Percentiles rank a stretch among this genome's conserved stretches.
phyloP scores from a whole-genome alignment of 2,888 invertebrate species.

The Cryptus armator region DNA sequence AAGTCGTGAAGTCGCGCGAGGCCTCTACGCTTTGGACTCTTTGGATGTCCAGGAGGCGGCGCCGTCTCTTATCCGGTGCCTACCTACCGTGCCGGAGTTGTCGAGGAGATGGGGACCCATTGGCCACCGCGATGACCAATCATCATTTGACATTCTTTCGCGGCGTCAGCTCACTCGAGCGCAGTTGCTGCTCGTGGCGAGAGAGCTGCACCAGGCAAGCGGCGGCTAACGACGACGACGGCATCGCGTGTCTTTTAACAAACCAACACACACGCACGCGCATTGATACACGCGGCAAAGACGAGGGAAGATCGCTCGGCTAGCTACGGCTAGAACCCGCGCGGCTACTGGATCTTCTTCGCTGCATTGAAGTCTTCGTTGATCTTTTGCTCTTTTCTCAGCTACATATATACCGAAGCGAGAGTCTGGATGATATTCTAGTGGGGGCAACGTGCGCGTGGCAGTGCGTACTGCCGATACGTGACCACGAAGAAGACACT shows the following conservation, averaged over 20 bases:
- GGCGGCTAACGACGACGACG: constrained; percentile 34
- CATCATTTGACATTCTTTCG: constrained; percentile 84
- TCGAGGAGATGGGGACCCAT: constrained; percentile 79
- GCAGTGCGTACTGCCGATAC: constrained; percentile 57
- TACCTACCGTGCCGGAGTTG: constrained; percentile 73
- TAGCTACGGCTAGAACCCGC: background rate
- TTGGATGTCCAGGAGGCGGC: constrained; percentile 65
- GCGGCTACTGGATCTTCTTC: background rate
- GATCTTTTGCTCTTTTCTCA: constrained; percentile 18
- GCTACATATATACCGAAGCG: background rate
- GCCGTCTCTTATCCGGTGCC: constrained; percentile 67
- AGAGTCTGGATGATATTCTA: background rate
- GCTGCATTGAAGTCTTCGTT: constrained; percentile 3
- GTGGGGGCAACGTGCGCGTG: constrained; percentile 63
- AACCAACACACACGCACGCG: constrained; percentile 21
- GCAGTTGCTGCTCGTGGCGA: too few relatives aligned
- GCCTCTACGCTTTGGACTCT: background rate
- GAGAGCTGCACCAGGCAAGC: constrained; percentile 1
- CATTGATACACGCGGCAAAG: background rate
- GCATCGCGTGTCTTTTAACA: constrained; percentile 59
- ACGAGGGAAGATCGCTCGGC: constrained; percentile 28
- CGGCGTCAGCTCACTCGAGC: constrained; percentile 69
- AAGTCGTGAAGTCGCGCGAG: constrained; percentile 37
- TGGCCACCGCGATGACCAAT: constrained; percentile 84
- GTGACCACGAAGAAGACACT: constrained; percentile 43